These are phyloP conservation scores for Ctenopoma multispine DNA, from an alignment of 2,797 vertebrate genomes.

Conservation along the genomic window DNA sequence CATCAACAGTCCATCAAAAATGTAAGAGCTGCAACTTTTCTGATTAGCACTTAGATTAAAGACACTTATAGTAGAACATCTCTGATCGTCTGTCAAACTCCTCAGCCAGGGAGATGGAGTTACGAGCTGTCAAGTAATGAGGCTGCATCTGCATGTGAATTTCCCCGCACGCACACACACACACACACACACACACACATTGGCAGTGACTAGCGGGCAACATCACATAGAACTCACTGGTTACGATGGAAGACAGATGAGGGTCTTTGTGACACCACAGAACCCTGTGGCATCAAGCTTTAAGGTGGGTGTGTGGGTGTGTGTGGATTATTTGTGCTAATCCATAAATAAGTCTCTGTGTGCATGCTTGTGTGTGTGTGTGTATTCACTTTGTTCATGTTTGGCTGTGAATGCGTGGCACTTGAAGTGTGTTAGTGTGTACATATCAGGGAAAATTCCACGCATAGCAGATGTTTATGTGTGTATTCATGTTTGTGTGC, in stretches of 20 bases:
- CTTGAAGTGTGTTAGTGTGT: background rate
- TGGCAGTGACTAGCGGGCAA: too few species aligned
- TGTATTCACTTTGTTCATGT: conserved; percentile 24
- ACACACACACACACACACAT: too few species aligned
- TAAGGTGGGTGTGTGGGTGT: background rate
- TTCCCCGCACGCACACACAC: conserved; percentile 54
- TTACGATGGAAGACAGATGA: conserved; percentile 23
- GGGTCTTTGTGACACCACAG: conserved; percentile 28
- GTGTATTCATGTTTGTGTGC: background rate
- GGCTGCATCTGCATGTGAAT: conserved; percentile 8
- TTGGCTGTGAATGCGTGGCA: background rate
- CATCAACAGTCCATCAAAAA: conserved; percentile 58
- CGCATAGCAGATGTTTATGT: background rate
- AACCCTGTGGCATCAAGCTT: conserved; percentile 26
- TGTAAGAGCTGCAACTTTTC: conserved; percentile 48
- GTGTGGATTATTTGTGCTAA: conserved; percentile 7
- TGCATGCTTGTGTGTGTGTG: background rate
- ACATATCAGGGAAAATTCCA: background rate
- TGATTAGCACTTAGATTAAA: conserved; percentile 47
- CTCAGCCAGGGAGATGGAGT: background rate
- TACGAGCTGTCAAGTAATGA: conserved; percentile 1
- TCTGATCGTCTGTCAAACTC: conserved; percentile 46
- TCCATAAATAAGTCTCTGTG: conserved; percentile 27
- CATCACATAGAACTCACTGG: conserved; percentile 35
- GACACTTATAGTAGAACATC: conserved; percentile 14